Evolutionary conservation across 2,113 vertebrate species (phyloP), one percentile per base, ranked within the genome.

Genomic region (Chionodraco myersi): DNA sequence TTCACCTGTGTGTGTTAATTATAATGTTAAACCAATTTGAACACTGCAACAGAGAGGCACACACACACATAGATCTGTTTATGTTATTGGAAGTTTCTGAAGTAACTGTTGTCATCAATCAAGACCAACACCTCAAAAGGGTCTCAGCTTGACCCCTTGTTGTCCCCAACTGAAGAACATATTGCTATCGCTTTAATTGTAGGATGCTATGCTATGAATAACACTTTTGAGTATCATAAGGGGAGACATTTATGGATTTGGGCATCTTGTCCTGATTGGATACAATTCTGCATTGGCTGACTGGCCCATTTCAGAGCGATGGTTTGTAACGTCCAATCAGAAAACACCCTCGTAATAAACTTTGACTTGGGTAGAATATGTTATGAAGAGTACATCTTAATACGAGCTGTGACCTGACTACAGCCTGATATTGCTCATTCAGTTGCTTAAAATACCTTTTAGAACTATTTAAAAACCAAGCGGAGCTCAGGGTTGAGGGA

Each of bases 351-450:
- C 8, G 6, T 30, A 3, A 13, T 41, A 61, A 68, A n/a, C 16
- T 34, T 36, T 21, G 15, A 12, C 52, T 13, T 18, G 30, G 67
- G 67, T 30, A 23, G 69, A 45, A 18, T 34, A n/a, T 21, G 18
- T 54, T 21, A 21, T 16, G 3, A 57, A 5, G 48, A 63, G 26
- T 8, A 15, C 63, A 73, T 64, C 11, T 41, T 54, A 1, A 16
- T 48, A 6, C 11, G 45, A 49, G 47, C 72, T 21, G 72, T 59
- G 64, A 74, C 79, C 57, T 9, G 62, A 68, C 51, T 26, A 34
- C 61, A 80, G 76, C 61, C 76, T 56, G 7, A 81, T 81, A 88
- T 87, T 81, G 82, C 82, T 85, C 51, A 41, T 77, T 69, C 45
- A 49, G 44, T 71, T 78, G 26, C 51, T 81, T 72, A 58, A 65